These are phyloP conservation scores for Carassius carassius DNA, from an alignment of 2,113 vertebrate genomes.

Conservation along the genomic window DNA sequence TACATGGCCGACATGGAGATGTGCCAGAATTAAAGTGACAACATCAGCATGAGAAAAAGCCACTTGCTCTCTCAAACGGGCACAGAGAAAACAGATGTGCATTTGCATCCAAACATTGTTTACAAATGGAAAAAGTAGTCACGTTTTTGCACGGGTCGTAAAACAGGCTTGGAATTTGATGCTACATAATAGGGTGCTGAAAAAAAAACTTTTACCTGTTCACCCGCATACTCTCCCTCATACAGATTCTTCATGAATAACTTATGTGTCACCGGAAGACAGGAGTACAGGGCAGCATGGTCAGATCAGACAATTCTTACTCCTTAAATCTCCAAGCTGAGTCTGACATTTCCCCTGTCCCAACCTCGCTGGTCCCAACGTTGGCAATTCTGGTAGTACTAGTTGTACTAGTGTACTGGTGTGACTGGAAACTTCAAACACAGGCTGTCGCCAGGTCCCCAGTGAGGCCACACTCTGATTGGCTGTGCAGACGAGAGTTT, in stretches of 20 bases:
- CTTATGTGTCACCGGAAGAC: constrained; percentile 50
- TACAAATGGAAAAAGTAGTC: constrained; percentile 56
- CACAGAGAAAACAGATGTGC: constrained; percentile 51
- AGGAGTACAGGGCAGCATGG: constrained; percentile 31
- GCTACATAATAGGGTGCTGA: constrained; percentile 29
- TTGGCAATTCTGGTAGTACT: constrained; percentile 16
- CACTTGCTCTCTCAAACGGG: constrained; percentile 61
- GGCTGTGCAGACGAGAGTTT: constrained; percentile 25
- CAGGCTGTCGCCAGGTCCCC: constrained; percentile 31
- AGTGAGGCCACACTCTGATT: constrained; percentile 24
- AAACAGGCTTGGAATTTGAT: constrained; percentile 40
- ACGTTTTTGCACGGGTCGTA: constrained; percentile 10
- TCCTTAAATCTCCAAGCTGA: constrained; percentile 31
- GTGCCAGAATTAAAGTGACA: constrained; percentile 66
- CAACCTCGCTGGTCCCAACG: background rate
- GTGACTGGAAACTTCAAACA: constrained; percentile 49
- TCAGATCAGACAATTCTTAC: constrained; percentile 3
- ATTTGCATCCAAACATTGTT: constrained; percentile 59
- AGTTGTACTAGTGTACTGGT: constrained; percentile 13
- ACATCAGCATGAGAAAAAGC: constrained; percentile 54
- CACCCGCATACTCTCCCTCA: constrained; percentile 41
- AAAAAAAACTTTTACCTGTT: constrained; percentile 35
- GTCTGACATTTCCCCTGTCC: constrained; percentile 25
- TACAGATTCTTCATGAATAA: constrained; percentile 59
- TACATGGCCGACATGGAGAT: constrained; percentile 72